Evolutionary conservation across 2,113 vertebrate species (phyloP).

Genomic region (Ceratotherium simum): DNA sequence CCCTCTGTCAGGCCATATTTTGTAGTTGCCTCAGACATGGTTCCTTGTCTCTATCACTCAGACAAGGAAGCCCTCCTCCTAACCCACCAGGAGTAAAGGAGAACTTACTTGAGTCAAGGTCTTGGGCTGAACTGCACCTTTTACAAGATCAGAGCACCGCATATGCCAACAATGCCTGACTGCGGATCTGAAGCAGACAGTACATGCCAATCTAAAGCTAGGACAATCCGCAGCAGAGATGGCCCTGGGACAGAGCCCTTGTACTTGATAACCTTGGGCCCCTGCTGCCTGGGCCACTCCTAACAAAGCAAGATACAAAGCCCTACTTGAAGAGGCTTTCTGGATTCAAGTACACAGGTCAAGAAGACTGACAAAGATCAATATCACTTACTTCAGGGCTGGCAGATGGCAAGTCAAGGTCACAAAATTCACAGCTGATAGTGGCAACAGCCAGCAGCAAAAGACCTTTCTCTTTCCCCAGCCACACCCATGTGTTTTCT

Average conservation of each 20-base stretch:
- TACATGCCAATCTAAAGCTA: background rate
- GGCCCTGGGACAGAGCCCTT: slow-evolving; percentile 10
- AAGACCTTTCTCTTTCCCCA: background rate
- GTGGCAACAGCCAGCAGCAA: background rate
- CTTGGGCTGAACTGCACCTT: background rate
- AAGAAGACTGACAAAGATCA: slow-evolving; percentile 61
- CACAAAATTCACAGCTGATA: slow-evolving; percentile 34
- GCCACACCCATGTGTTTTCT: background rate
- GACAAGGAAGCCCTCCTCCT: background rate
- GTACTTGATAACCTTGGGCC: background rate
- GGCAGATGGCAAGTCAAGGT: slow-evolving; percentile 46
- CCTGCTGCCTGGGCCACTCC: background rate
- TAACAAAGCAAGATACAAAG: slow-evolving; percentile 34
- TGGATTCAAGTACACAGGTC: slow-evolving; percentile 59
- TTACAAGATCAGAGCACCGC: background rate
- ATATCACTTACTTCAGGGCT: background rate
- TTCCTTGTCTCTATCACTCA: background rate
- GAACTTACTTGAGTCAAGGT: background rate
- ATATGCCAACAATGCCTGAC: background rate
- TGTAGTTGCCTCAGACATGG: background rate
- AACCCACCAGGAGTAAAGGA: background rate
- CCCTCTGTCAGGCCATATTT: background rate
- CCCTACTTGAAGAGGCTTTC: slow-evolving; percentile 52
- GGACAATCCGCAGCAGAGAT: background rate
- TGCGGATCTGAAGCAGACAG: background rate